phyloP scores from a whole-genome alignment of 2,797 vertebrate genomes.

The Notolabrus celidotus region DNA sequence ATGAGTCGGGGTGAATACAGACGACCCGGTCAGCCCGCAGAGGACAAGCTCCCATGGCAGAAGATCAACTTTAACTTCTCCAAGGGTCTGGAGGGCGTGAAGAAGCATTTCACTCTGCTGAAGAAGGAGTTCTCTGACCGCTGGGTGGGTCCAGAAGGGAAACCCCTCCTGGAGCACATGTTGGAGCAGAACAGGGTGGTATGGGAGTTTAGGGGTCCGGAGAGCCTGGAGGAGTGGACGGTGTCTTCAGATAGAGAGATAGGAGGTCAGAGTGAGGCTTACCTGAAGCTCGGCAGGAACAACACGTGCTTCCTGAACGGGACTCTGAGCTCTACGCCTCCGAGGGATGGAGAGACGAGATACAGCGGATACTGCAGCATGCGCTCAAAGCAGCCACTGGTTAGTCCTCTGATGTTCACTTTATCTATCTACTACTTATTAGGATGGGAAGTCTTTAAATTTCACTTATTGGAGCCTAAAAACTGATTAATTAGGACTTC shows the following conservation, averaged over 20 bases:
- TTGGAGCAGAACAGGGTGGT: constrained; percentile 89
- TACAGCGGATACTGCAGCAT: constrained; percentile 95
- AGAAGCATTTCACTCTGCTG: constrained; percentile 85
- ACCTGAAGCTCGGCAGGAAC: constrained; percentile 88
- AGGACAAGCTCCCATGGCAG: constrained; percentile 81
- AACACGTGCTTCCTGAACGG: constrained; percentile 90
- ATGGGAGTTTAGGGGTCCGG: constrained; percentile 92
- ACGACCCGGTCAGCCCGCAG: constrained; percentile 85
- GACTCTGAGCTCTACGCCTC: constrained; percentile 85
- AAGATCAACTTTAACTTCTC: constrained; percentile 83
- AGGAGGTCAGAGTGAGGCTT: constrained; percentile 91
- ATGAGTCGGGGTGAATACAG: constrained; percentile 78
- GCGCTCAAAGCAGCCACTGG: constrained; percentile 85
- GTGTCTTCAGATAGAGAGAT: constrained; percentile 92
- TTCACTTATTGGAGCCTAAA: too few species aligned
- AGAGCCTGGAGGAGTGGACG: constrained; percentile 90
- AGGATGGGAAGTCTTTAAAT: not conserved
- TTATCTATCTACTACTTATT: not conserved
- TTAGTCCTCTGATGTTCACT: constrained; percentile 67
- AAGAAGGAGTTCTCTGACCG: constrained; percentile 83
- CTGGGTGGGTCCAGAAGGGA: constrained; percentile 85
- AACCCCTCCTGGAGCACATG: constrained; percentile 77
- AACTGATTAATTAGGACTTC: too few species aligned
- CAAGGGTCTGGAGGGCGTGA: constrained; percentile 86
- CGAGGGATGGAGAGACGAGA: constrained; percentile 90